These are phyloP conservation scores for Ips nitidus DNA, from an alignment of 1,140 invertebrate species.

Conservation along the genomic window DNA sequence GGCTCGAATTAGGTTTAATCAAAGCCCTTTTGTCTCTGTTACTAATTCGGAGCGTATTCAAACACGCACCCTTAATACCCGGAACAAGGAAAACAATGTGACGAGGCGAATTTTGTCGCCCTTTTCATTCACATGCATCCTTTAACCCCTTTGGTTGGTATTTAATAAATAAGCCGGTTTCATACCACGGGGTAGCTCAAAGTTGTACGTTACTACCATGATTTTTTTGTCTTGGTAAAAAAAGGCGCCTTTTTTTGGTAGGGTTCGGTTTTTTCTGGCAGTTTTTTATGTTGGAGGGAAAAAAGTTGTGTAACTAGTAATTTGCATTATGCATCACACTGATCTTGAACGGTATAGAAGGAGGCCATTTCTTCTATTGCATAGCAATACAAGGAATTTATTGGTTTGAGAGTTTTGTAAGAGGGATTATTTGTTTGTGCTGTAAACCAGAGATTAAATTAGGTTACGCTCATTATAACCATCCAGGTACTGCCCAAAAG, in stretches of 20 bases:
- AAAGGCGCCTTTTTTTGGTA: slow-evolving; percentile 6
- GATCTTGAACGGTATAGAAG: background rate
- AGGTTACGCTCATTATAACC: background rate
- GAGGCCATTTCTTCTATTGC: no score
- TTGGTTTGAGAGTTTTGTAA: no score
- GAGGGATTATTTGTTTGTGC: background rate
- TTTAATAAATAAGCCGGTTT: slow-evolving; percentile 12
- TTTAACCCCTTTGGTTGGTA: slow-evolving; percentile 4
- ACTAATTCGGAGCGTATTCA: slow-evolving; percentile 22
- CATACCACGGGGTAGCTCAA: slow-evolving; percentile 8
- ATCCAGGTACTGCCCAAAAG: background rate
- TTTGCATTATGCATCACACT: background rate
- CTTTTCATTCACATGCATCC: slow-evolving; percentile 7
- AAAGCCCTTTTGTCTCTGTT: slow-evolving; percentile 24
- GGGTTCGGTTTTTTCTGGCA: background rate
- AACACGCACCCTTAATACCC: slow-evolving; percentile 9
- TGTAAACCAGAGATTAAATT: background rate
- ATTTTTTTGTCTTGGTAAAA: slow-evolving; percentile 10
- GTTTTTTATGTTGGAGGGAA: slow-evolving; percentile 10
- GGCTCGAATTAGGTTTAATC: background rate
- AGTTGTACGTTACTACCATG: slow-evolving; percentile 3
- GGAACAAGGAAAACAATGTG: slow-evolving; percentile 13
- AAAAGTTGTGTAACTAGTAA: slow-evolving; percentile 17
- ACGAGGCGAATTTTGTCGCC: slow-evolving; percentile 24
- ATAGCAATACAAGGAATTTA: no score